A percentile compares a stretch with the other conserved stretches of the same genome.
These are phyloP conservation scores for Ptyas mucosa DNA, from an alignment of 2,113 vertebrate species.

Conservation along the genomic window DNA sequence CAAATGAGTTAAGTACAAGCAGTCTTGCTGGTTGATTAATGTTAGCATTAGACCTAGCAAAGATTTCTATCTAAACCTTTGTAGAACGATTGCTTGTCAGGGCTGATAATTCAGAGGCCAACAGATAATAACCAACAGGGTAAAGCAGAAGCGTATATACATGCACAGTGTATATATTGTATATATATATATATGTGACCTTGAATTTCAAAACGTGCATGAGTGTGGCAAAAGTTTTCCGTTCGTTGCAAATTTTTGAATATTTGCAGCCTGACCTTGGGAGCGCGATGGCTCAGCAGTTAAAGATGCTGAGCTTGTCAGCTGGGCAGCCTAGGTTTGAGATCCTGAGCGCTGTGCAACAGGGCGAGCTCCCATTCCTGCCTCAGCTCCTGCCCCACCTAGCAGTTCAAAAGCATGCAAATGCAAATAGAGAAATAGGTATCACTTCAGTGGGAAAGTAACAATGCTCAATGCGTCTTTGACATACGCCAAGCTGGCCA, in stretches of 20 bases:
- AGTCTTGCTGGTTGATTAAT: background rate
- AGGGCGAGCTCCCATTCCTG: too few species aligned
- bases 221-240: background rate
- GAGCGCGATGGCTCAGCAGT: too few species aligned
- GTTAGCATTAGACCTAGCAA: background rate
- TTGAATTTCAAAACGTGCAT: background rate
- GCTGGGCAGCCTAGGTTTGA: too few species aligned
- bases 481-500: too few species aligned
- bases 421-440: too few species aligned
- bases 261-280: background rate
- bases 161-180: background rate
- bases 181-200: too few species aligned
- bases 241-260: background rate
- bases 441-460: too few species aligned
- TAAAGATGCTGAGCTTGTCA: too few species aligned
- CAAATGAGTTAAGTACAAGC: background rate
- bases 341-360: too few species aligned
- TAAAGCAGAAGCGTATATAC: background rate
- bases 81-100: background rate
- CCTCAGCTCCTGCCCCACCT: too few species aligned
- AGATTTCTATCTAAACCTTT: background rate
- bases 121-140: background rate
- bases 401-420: too few species aligned
- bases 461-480: too few species aligned
- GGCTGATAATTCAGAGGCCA: background rate